Evolutionary conservation across 2,888 invertebrate genomes (phyloP), one percentile per base, ranked within the genome.

Genomic region (Orthosia cruda): DNA sequence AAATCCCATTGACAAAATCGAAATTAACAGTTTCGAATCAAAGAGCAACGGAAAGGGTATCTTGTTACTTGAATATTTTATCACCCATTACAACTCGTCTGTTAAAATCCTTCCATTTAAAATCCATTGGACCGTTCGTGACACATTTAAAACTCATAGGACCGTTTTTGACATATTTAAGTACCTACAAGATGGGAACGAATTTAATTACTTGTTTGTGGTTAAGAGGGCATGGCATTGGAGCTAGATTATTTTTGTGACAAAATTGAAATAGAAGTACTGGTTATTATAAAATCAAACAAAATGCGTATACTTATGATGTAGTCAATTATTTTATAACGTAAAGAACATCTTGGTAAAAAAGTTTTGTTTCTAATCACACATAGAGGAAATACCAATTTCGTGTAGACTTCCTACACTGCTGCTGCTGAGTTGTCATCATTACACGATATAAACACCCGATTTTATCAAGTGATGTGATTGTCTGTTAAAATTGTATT

Each of bases 1-100:
- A 77, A 75, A 71, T 15, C 50, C 61, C 58, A 57, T 47, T 81
- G 61, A 50, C 71, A 57, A 83, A 73, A 76, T 76, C 63, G 45
- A 73, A 87, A 81, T 77, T 68, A 77, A 72, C 76, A 75, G 59
- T 82, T 77, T 50, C 15, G 61, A 80, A 80, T 80, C 69, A 81
- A 80, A 77, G 83, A 79, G 52, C 71, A 58, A 57, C 4, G 47
- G n/a, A 13, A 54, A 47, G 54, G 80, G 77, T 73, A 73, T 72
- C 72, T 72, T 75, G 81, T 83, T 54, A 66, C 61, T 80, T 78
- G 76, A 85, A 87, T 84, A 83, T 81, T 85, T 80, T 54, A 87
- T 75, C 64, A 54, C 59, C 54, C 72, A 84, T 81, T 79, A 79
- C 79, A 73, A 61, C 45, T 80, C 61, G 52, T 59, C 71, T 71